A percentile compares a stretch with the other conserved stretches of the same genome.
Conservation (phyloP, 1,140 invertebrate genomes). For the Ruditapes philippinarum region DNA sequence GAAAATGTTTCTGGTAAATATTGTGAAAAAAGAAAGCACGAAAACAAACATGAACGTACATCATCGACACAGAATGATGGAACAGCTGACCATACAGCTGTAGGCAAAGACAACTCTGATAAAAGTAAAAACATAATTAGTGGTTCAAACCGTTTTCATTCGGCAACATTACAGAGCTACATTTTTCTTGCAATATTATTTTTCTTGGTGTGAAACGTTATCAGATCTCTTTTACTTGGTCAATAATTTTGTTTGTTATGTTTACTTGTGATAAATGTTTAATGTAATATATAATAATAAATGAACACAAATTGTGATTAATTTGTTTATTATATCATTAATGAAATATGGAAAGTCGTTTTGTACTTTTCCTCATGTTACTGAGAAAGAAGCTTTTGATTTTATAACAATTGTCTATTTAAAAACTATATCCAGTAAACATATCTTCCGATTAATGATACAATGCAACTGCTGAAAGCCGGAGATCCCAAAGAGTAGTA, state of each 20-base stretch:
- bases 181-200: not conserved
- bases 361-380: no score
- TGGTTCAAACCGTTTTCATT: not conserved
- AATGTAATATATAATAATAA: no score
- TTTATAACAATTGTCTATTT: no score
- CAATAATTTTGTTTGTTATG: not conserved
- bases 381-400: no score
- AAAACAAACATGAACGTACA: not conserved
- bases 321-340: no score
- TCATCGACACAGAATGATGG: not conserved
- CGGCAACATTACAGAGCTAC: not conserved
- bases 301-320: no score
- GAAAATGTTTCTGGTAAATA: slow-evolving; percentile 97
- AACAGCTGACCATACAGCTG: not conserved
- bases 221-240: not conserved
- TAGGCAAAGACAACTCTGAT: not conserved
- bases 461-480: no score
- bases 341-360: no score
- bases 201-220: not conserved
- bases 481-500: no score
- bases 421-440: no score
- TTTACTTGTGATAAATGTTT: not conserved
- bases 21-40: slow-evolving; percentile 90
- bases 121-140: not conserved
- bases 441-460: no score